Base-by-base conservation (phyloP, 2,888 invertebrate species). In the Tridacna gigas region DNA sequence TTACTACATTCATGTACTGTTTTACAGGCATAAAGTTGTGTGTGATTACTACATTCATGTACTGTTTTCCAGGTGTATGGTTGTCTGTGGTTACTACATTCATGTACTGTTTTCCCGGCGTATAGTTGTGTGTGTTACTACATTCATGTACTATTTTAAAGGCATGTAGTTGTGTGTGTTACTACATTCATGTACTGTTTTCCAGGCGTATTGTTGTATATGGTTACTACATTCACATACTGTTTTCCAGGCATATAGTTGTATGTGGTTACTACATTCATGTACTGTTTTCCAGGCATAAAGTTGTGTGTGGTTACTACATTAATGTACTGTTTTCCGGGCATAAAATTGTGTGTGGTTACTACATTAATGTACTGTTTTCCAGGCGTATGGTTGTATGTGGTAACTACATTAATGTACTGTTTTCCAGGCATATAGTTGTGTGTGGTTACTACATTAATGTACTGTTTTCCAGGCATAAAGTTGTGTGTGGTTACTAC, bases 121-220 rank as follows among this genome's bases (percentile, higher is more conserved):
- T 96, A 99, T 99, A 96, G 99, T 99, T 95, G 99, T 99, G 94
- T 99, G 99, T 96, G 99, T n/a, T n/a, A n/a, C n/a, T 37, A 4
- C 3, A 37, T 37, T 37, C 37, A 37, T 37, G 37, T 7, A 37
- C 7, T 37, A 7, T 37, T 60, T 93, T 93, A 83, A 95, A 99
- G 99, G 97, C 99, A 99, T 96, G 99, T 99, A 96, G 99, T 99
- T 95, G 99, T 99, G 94, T 99, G 99, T 96, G 99, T n/a, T n/a
- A n/a, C n/a, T 37, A 4, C 3, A 37, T 37, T 37, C 37, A 37
- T 37, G 37, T 7, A 37, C 7, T 37, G 37, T 37, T 60, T 93
- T 93, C 83, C 95, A 99, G 99, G 97, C 99, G 99, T 96, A 99
- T 99, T 96, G 99, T 99, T 95, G 99, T 99, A 94, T 99, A 99